phyloP scores from a whole-genome alignment of 2,888 invertebrate species.

The Oxytorus armatus region DNA sequence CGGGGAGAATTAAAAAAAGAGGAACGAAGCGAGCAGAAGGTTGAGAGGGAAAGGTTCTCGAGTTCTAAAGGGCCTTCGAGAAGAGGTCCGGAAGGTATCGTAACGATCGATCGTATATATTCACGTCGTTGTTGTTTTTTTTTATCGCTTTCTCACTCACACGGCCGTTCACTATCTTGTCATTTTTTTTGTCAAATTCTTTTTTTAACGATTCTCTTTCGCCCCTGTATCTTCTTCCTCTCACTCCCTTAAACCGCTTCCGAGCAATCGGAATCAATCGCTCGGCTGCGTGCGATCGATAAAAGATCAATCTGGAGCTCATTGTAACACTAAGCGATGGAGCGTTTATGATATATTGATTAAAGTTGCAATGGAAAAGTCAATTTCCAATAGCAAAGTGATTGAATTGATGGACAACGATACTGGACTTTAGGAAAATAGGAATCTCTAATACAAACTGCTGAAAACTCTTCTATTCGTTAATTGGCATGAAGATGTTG shows the following conservation, averaged over 20 bases:
- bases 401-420: no score
- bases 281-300: slow-evolving; percentile 22
- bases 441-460: no score
- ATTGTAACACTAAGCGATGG: not conserved
- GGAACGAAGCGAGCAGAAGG: slow-evolving; percentile 37
- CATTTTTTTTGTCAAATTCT: slow-evolving; percentile 30
- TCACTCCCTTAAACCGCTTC: no score
- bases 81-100: slow-evolving; percentile 32
- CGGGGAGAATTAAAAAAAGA: slow-evolving; percentile 36
- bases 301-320: not conserved
- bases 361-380: not conserved
- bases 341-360: slow-evolving; percentile 30
- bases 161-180: slow-evolving; percentile 25
- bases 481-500: no score
- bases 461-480: no score
- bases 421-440: not conserved
- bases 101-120: slow-evolving; percentile 48
- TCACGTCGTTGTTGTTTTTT: slow-evolving; percentile 36
- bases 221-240: slow-evolving; percentile 21
- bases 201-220: slow-evolving; percentile 41
- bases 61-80: slow-evolving; percentile 37
- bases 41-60: slow-evolving; percentile 47
- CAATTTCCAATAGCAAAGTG: not conserved
- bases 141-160: slow-evolving; percentile 43
- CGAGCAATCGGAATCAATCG: slow-evolving; percentile 3